These are phyloP conservation scores for Cyphomyrmex costatus DNA, from an alignment of 1,140 invertebrate genomes.

Conservation along the genomic window DNA sequence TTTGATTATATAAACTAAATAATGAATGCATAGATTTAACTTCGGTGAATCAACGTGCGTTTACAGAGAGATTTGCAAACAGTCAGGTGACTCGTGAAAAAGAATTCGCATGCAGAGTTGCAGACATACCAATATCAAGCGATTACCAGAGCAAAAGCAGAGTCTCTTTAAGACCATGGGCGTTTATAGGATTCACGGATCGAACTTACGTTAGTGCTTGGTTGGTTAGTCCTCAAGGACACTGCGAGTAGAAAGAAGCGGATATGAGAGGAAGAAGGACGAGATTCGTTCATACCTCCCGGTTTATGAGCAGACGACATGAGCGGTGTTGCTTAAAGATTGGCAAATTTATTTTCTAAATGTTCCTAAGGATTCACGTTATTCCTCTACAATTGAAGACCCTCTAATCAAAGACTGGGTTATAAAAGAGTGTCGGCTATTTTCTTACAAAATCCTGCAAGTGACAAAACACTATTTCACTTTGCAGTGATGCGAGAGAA, in stretches of 20 bases:
- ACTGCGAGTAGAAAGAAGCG: conserved; percentile 48
- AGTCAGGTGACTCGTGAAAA: conserved; percentile 53
- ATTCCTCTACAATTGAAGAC: too few relatives aligned
- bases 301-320: conserved; percentile 14
- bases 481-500: too few relatives aligned
- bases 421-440: too few relatives aligned
- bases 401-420: too few relatives aligned
- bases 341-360: conserved; percentile 29
- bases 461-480: too few relatives aligned
- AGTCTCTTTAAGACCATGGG: conserved; percentile 78
- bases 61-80: conserved; percentile 22
- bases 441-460: too few relatives aligned
- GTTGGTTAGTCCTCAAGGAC: conserved; percentile 63
- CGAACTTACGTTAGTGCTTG: conserved; percentile 67
- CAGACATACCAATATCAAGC: conserved; percentile 81
- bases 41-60: conserved; percentile 55
- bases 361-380: neutral
- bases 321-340: neutral
- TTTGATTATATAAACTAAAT: neutral
- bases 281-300: conserved; percentile 32
- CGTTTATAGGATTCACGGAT: conserved; percentile 62
- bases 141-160: conserved; percentile 87
- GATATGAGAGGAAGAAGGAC: conserved; percentile 11
- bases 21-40: neutral
- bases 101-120: conserved; percentile 78